A percentile compares a stretch with the other conserved stretches of the same genome.
Evolutionary conservation across 2,797 vertebrate species (phyloP).

Genomic region (Melanotaenia maccullochi): DNA sequence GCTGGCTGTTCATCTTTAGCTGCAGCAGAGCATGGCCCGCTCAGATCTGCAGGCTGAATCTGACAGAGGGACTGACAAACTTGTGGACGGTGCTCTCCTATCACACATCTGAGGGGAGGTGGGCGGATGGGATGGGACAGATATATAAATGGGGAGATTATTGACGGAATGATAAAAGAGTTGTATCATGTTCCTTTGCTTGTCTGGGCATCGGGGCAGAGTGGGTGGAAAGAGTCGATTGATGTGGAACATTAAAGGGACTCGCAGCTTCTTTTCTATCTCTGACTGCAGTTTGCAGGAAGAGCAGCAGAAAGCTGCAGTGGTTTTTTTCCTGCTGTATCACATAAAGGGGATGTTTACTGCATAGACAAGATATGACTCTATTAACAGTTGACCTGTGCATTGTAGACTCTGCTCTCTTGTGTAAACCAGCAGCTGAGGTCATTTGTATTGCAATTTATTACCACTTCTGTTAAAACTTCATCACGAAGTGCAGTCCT

Average conservation of each 20-base stretch:
- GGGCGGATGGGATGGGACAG: conserved; percentile 13
- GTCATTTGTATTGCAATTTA: not conserved
- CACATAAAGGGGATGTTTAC: conserved; percentile 14
- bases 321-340: conserved; percentile 10
- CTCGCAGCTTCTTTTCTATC: conserved; percentile 26
- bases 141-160: conserved; percentile 50
- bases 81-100: conserved; percentile 25
- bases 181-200: conserved; percentile 28
- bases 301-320: conserved; percentile 24
- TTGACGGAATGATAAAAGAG: conserved; percentile 45
- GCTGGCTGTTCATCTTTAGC: conserved; percentile 48
- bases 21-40: conserved; percentile 20
- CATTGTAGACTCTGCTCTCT: not conserved
- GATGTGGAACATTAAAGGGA: conserved; percentile 70
- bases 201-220: conserved; percentile 24
- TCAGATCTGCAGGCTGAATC: conserved; percentile 21
- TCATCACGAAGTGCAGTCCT: not conserved
- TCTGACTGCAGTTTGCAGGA: conserved; percentile 31
- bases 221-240: conserved; percentile 57
- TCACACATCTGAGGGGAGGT: conserved; percentile 39
- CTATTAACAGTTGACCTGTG: not conserved
- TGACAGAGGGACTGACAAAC: conserved; percentile 27
- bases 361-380: conserved; percentile 17
- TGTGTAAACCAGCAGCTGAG: not conserved
- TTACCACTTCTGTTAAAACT: not conserved